Evolutionary conservation across 2,113 vertebrate genomes (phyloP).

Genomic region (Poecilia latipinna): DNA sequence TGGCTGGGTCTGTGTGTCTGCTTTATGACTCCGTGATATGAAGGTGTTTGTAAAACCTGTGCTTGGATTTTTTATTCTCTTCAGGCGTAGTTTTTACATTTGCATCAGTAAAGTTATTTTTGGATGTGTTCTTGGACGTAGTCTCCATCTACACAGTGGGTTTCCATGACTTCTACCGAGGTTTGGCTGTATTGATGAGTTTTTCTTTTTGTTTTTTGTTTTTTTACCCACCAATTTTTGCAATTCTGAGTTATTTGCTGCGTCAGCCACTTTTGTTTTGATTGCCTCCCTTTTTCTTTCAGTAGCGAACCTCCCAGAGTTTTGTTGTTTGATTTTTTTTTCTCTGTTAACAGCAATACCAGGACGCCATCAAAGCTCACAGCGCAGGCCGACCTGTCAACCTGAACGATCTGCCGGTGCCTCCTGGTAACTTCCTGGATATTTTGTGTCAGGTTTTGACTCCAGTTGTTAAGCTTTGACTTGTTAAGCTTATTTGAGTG

Average conservation of each 20-base stretch:
- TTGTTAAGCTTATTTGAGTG: background rate
- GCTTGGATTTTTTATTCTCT: too few relatives aligned
- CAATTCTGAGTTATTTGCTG: too few relatives aligned
- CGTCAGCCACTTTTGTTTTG: too few relatives aligned
- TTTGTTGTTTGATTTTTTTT: background rate
- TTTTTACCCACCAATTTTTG: too few relatives aligned
- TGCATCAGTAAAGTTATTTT: background rate
- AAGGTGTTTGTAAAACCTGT: background rate
- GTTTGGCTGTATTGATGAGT: too few relatives aligned
- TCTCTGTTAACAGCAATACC: conserved; percentile 86
- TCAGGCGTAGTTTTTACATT: too few relatives aligned
- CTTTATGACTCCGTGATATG: background rate
- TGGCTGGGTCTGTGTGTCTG: background rate
- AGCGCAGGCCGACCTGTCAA: conserved; percentile 85
- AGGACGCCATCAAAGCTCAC: conserved; percentile 86
- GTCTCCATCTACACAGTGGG: too few relatives aligned
- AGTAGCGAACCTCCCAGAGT: too few relatives aligned
- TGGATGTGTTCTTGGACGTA: background rate
- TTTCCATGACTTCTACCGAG: too few relatives aligned
- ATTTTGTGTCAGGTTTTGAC: background rate
- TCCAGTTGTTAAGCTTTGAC: background rate
- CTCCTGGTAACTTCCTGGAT: conserved; percentile 83
- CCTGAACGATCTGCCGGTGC: conserved; percentile 86
- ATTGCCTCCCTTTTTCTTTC: too few relatives aligned
- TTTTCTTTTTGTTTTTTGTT: too few relatives aligned